These are phyloP conservation scores for Pseudeuparius sepicola DNA, from an alignment of 2,888 invertebrate species.

Conservation along the genomic window DNA sequence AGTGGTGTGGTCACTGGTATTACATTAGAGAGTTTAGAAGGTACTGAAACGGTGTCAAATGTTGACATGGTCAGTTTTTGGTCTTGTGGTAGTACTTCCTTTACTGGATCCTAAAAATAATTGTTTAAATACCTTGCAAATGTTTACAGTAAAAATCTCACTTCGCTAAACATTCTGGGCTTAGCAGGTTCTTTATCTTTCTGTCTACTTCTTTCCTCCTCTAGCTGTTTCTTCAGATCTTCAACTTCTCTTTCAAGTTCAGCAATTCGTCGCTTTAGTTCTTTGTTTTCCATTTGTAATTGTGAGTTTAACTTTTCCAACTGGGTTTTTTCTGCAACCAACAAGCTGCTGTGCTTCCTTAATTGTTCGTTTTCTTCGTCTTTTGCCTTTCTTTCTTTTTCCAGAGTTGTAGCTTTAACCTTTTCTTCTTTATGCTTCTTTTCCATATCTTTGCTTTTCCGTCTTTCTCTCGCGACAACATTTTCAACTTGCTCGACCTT, in stretches of 20 bases:
- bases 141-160: no score
- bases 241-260: conserved; percentile 18
- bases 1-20: conserved; percentile 24
- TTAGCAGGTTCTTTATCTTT: conserved; percentile 6
- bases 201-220: conserved; percentile 14
- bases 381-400: conserved; percentile 7
- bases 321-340: no score
- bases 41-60: conserved; percentile 21
- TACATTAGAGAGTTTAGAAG: conserved; percentile 20
- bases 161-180: no score
- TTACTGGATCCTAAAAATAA: neutral
- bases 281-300: conserved; percentile 18
- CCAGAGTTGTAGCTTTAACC: conserved; percentile 6
- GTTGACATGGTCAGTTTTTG: conserved; percentile 23
- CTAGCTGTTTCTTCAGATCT: conserved; percentile 9
- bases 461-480: conserved; percentile 24
- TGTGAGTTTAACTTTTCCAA: no score
- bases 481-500: conserved; percentile 27
- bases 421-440: conserved; percentile 19
- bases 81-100: conserved; percentile 11
- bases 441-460: conserved; percentile 25
- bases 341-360: no score
- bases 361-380: neutral
- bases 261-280: conserved; percentile 19
- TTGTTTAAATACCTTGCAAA: no score